A percentile compares a stretch with the other conserved stretches of the same genome.
phyloP scores from a whole-genome alignment of 2,113 vertebrate species.

The Suricata suricatta region DNA sequence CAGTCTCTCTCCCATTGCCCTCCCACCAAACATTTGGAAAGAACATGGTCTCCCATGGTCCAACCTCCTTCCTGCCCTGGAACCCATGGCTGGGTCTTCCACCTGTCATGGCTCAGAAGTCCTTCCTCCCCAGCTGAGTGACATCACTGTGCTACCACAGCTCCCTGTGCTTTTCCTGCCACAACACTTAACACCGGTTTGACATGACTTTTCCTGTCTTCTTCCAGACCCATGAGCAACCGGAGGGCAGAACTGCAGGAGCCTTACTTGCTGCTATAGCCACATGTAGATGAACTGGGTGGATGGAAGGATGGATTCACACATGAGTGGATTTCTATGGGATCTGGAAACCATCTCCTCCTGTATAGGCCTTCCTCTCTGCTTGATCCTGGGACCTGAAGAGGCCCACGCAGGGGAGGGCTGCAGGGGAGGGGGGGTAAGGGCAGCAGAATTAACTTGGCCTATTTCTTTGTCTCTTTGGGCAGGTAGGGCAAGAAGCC shows the following conservation, averaged over 20 bases:
- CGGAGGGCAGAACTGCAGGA: neutral
- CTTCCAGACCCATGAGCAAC: neutral
- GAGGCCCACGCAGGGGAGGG: neutral
- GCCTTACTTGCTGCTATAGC: neutral
- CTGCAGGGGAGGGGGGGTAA: neutral
- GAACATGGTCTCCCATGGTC: neutral
- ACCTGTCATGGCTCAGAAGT: neutral
- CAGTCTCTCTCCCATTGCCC: neutral
- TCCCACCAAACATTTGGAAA: neutral
- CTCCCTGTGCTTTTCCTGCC: neutral
- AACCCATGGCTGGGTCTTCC: neutral
- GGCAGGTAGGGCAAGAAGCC: neutral
- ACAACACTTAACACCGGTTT: neutral
- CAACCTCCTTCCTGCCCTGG: neutral
- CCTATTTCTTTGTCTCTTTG: neutral
- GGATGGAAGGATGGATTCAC: neutral
- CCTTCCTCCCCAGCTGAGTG: neutral
- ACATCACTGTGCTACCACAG: neutral
- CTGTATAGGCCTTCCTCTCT: neutral
- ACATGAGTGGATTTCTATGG: neutral
- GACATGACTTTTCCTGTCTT: neutral
- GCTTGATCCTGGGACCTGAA: neutral
- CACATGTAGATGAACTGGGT: neutral
- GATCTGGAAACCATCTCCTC: neutral
- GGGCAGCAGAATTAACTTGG: neutral